phyloP scores from a whole-genome alignment of 2,797 vertebrate genomes.

The Girardinus metallicus region DNA sequence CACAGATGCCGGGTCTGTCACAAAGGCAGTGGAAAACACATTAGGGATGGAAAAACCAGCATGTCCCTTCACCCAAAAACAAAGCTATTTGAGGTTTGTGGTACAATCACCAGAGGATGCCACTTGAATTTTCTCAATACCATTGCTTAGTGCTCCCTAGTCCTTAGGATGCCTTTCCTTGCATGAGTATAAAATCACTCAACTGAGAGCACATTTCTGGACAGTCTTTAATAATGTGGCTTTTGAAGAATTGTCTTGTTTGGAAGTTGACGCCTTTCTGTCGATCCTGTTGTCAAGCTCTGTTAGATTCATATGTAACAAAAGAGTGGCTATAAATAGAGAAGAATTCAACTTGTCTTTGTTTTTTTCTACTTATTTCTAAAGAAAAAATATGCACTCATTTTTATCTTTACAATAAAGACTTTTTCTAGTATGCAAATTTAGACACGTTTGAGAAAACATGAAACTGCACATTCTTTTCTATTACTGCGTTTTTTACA shows the following conservation, averaged over 20 bases:
- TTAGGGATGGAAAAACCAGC: conserved; percentile 72
- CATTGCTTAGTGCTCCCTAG: conserved; percentile 34
- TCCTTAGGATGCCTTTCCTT: conserved; percentile 31
- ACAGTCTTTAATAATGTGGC: conserved; percentile 34
- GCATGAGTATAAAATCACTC: conserved; percentile 20
- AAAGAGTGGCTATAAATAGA: conserved; percentile 21
- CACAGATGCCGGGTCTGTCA: conserved; percentile 75
- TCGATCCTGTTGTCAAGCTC: conserved; percentile 51
- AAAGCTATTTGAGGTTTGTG: conserved; percentile 73
- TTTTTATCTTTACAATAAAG: neutral
- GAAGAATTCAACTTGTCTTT: conserved; percentile 16
- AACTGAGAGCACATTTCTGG: conserved; percentile 48
- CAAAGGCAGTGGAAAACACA: conserved; percentile 71
- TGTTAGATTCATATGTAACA: conserved; percentile 23
- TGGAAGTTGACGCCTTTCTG: conserved; percentile 35
- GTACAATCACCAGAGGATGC: conserved; percentile 62
- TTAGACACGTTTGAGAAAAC: conserved; percentile 11
- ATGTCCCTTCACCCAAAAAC: conserved; percentile 68
- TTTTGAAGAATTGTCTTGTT: conserved; percentile 56
- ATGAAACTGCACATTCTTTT: conserved; percentile 34
- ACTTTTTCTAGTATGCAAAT: neutral
- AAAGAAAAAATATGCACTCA: neutral
- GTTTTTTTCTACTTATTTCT: conserved; percentile 29
- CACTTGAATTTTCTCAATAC: conserved; percentile 49
- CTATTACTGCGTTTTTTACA: conserved; percentile 11